phyloP scores from a whole-genome alignment of 2,797 vertebrate species.

The Buphagus erythrorhynchus region DNA sequence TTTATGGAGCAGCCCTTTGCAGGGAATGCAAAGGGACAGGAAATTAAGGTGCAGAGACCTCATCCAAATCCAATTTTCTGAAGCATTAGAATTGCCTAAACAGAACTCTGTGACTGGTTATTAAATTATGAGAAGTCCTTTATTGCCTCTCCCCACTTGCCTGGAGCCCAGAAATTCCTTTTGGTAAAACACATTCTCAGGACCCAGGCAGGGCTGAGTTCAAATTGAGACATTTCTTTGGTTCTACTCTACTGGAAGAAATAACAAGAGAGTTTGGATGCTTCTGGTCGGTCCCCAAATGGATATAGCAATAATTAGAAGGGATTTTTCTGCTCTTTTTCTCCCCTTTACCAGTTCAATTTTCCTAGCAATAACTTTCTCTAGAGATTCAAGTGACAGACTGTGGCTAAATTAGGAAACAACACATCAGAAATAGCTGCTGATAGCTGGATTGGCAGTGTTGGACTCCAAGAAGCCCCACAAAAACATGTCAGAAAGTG shows the following conservation, averaged over 20 bases:
- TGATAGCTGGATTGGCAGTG: neutral
- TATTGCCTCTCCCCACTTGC: constrained; percentile 24
- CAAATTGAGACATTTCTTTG: neutral
- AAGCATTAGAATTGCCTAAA: constrained; percentile 61
- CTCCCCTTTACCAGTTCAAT: neutral
- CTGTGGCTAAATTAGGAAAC: constrained; percentile 26
- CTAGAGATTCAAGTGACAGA: constrained; percentile 40
- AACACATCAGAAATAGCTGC: constrained; percentile 19
- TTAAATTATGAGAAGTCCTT: constrained; percentile 49
- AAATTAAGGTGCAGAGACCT: constrained; percentile 56
- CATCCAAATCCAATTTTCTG: constrained; percentile 71
- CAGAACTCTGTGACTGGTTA: constrained; percentile 12
- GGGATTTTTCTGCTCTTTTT: constrained; percentile 36
- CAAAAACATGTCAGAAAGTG: constrained; percentile 8
- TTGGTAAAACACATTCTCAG: constrained; percentile 28
- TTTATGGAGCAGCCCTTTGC: neutral
- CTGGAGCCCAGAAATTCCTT: constrained; percentile 31
- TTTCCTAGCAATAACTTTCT: neutral
- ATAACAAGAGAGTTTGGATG: constrained; percentile 28
- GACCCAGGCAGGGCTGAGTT: constrained; percentile 3
- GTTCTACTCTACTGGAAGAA: neutral
- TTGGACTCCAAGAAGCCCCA: neutral
- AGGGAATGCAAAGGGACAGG: constrained; percentile 16
- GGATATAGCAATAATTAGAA: constrained; percentile 63
- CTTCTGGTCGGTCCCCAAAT: constrained; percentile 45